Evolutionary conservation across 2,113 vertebrate genomes (phyloP).

Genomic region (Phalacrocorax carbo): DNA sequence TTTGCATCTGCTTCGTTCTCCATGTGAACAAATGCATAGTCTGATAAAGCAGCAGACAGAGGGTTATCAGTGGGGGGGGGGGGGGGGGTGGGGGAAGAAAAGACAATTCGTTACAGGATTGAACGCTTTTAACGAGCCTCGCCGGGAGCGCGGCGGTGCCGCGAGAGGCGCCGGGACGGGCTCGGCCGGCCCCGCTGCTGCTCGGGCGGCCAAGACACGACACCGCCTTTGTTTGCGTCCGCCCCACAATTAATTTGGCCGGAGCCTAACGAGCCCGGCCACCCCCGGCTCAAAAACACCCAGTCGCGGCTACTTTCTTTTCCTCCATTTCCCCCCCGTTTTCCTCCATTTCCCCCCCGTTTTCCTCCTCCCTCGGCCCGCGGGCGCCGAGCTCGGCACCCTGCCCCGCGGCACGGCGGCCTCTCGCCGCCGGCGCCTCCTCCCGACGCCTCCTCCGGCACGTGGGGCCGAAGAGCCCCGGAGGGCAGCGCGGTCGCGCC

Average conservation of each 20-base stretch:
- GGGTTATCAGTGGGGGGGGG: constrained; percentile 67
- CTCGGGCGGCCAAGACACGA: background rate
- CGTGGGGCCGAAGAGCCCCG: rapidly evolving
- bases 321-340: rapidly evolving
- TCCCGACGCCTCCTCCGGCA: background rate
- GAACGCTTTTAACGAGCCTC: background rate
- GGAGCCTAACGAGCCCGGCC: background rate
- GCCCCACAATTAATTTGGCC: background rate
- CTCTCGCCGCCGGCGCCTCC: background rate
- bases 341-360: background rate
- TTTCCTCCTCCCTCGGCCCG: background rate
- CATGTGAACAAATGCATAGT: constrained; percentile 99
- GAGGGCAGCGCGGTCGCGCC: background rate
- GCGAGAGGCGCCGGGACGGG: background rate
- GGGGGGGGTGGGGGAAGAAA: constrained; percentile 18
- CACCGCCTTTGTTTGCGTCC: background rate
- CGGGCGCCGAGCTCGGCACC: background rate
- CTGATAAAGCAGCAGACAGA: constrained; percentile 84
- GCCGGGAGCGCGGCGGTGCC: background rate
- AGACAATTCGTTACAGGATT: constrained; percentile 41
- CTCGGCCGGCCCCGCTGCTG: background rate
- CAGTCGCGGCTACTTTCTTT: background rate
- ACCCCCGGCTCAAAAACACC: background rate
- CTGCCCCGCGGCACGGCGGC: background rate
- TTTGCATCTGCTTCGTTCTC: constrained; percentile 96